Evolutionary conservation across 2,113 vertebrate genomes (phyloP).

Genomic region (Nymphicus hollandicus): DNA sequence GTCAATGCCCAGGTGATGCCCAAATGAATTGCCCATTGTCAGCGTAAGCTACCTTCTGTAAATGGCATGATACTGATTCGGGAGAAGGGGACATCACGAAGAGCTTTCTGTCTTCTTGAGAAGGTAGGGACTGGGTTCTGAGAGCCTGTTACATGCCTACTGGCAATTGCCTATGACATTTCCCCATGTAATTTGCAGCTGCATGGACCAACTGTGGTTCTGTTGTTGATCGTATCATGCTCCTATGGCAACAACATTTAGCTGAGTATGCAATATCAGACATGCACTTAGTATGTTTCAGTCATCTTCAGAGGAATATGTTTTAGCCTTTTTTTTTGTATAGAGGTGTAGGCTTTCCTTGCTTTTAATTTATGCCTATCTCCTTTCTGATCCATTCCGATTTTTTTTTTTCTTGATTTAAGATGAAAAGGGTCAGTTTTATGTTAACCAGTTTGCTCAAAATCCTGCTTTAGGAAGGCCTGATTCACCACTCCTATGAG

Average conservation of each 20-base stretch:
- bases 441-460: neutral
- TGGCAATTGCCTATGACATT: neutral
- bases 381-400: neutral
- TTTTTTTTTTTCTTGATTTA: neutral
- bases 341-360: neutral
- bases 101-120: neutral
- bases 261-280: neutral
- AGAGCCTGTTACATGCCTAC: neutral
- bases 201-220: neutral
- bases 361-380: neutral
- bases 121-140: neutral
- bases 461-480: neutral
- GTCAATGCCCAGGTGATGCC: neutral
- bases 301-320: neutral
- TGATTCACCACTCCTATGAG: neutral
- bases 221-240: neutral
- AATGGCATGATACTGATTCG: rapidly evolving
- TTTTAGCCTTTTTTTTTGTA: neutral
- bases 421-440: neutral
- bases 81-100: neutral
- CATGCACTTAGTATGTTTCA: neutral
- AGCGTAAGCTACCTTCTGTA: neutral
- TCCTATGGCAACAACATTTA: neutral
- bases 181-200: rapidly evolving
- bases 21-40: neutral